Evolutionary conservation across 2,113 vertebrate species (phyloP), one percentile per base, ranked within the genome.

Genomic region (Dicerorhinus sumatrensis): DNA sequence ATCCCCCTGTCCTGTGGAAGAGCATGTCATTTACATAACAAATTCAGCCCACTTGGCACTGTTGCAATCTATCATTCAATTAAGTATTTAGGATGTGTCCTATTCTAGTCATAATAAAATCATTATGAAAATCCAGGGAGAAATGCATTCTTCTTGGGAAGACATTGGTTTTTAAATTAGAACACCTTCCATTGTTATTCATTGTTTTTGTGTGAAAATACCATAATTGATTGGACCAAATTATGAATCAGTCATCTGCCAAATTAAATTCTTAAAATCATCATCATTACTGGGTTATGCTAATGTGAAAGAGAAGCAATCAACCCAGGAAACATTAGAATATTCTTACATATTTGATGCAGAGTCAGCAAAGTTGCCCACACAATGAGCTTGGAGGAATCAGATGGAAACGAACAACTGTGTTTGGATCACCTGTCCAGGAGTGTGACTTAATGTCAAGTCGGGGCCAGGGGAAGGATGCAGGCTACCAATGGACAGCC

Each of bases 181-280:
- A 97, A 54, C 62, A 89, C 83, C 20, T 89, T 56, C 84, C 97
- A 80, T 36, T 96, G 88, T 97, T 98, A 97, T 95, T 97, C 96
- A 96, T 97, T 97, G 70, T 62, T 98, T 97, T 51, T 95, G 80
- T 94, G 63, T 97, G 85, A 97, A 98, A 98, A 96, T 94, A 95
- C 33, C 12, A 10, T 91, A 94, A 81, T 36, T 48, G 72, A 97
- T 91, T 97, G 94, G 62, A 73, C 42, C 76, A 98, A 97, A 97
- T 96, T 94, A 96, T 92, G n/a, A 96, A 93, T 98, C 94, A 98
- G 36, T 36, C 48, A 85, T 51, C 95, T 98, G 70, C 89, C 51
- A 96, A 86, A 75, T 86, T 95, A 95, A 91, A 93, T 88, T 97
- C 36, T 94, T 89, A 56, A 98, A 89, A 96, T 89, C 48, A 76